A percentile compares a stretch with the other conserved stretches of the same genome.
These are phyloP conservation scores for Nymphicus hollandicus DNA, from an alignment of 2,113 vertebrate genomes.

Conservation along the genomic window DNA sequence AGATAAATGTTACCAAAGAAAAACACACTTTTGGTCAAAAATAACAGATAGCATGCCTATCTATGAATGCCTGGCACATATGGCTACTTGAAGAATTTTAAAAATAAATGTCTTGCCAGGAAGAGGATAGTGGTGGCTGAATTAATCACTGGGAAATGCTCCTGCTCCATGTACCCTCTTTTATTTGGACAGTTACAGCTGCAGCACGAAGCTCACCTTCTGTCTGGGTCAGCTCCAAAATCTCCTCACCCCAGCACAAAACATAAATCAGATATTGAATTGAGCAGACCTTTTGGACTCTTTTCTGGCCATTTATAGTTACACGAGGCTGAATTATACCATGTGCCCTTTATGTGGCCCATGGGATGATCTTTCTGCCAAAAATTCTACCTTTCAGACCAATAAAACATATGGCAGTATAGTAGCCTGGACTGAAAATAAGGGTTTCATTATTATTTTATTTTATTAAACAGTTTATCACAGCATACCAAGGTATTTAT, in stretches of 20 bases:
- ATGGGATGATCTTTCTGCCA: constrained; percentile 8
- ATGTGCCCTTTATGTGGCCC: constrained; percentile 13
- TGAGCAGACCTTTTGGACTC: constrained; percentile 4
- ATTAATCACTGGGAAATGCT: constrained; percentile 52
- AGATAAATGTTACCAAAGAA: constrained; percentile 57
- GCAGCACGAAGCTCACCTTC: background rate
- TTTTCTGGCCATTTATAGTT: constrained; percentile 35
- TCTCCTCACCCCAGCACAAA: background rate
- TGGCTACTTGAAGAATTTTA: constrained; percentile 45
- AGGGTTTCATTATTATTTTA: constrained; percentile 43
- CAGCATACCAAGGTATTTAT: background rate
- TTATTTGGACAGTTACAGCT: background rate
- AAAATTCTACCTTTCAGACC: constrained; percentile 32
- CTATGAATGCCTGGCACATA: background rate
- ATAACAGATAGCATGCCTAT: constrained; percentile 38
- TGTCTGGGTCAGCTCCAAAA: constrained; percentile 11
- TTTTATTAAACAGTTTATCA: constrained; percentile 47
- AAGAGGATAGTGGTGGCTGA: constrained; percentile 30
- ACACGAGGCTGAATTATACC: constrained; percentile 7
- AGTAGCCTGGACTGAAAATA: background rate
- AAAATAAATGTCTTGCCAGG: constrained; percentile 45
- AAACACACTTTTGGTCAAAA: constrained; percentile 67
- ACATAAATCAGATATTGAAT: constrained; percentile 23
- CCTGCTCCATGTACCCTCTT: background rate
- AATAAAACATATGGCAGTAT: background rate